phyloP scores from a whole-genome alignment of 2,888 invertebrate species.

The Heliconius ismenius region DNA sequence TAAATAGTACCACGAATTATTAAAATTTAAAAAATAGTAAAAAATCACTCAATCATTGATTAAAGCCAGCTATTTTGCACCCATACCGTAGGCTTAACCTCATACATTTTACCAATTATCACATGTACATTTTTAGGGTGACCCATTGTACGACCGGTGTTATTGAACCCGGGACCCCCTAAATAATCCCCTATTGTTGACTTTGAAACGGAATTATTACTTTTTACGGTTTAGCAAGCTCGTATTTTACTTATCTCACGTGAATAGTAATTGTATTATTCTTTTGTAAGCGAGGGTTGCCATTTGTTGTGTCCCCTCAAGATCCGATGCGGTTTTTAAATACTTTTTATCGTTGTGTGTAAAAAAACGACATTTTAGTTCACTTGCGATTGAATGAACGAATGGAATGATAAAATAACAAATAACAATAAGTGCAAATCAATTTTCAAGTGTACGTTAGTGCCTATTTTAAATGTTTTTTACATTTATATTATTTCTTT shows the following conservation, averaged over 20 bases:
- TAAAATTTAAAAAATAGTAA: background rate
- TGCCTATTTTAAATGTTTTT: background rate
- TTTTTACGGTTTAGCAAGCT: conserved; percentile 82
- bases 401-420: background rate
- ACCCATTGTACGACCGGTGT: conserved; percentile 36
- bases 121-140: conserved; percentile 41
- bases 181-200: conserved; percentile 75
- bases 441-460: background rate
- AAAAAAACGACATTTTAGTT: background rate
- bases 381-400: background rate
- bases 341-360: conserved; percentile 19
- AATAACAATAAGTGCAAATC: conserved; percentile 1
- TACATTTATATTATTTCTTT: background rate
- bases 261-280: conserved; percentile 75
- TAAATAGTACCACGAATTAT: background rate
- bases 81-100: conserved; percentile 30
- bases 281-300: conserved; percentile 54
- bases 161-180: conserved; percentile 57
- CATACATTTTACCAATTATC: conserved; percentile 40
- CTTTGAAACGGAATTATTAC: conserved; percentile 77
- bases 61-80: conserved; percentile 27
- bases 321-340: conserved; percentile 40
- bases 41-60: conserved; percentile 11
- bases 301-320: conserved; percentile 48
- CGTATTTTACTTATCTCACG: conserved; percentile 79